A percentile compares a stretch with the other conserved stretches of the same genome.
Evolutionary conservation across 2,888 invertebrate genomes (phyloP).

Genomic region (Latheticus oryzae): DNA sequence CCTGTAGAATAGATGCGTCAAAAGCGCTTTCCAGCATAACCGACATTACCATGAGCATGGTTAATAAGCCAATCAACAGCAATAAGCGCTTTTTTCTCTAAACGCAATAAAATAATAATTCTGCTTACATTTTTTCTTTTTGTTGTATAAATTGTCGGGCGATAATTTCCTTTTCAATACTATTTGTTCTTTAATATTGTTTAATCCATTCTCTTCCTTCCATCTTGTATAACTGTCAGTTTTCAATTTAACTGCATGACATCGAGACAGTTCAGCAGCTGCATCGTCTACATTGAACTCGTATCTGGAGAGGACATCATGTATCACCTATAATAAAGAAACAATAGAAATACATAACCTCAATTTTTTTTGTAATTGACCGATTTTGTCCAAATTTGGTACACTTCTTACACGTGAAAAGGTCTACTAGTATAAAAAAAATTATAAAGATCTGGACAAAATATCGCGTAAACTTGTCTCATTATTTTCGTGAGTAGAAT

Average conservation of each 20-base stretch:
- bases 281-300: constrained; percentile 71
- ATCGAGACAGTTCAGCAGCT: constrained; percentile 67
- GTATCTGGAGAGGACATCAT: constrained; percentile 69
- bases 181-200: constrained; percentile 36
- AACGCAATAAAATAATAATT: constrained; percentile 2
- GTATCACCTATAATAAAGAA: constrained; percentile 66
- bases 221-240: constrained; percentile 54
- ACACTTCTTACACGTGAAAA: background rate
- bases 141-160: constrained; percentile 36
- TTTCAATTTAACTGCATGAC: constrained; percentile 49
- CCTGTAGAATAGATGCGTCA: too few species aligned
- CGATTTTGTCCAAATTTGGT: too few species aligned
- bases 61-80: too few species aligned
- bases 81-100: too few species aligned
- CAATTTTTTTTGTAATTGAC: too few species aligned
- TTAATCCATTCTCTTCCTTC: constrained; percentile 57
- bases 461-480: too few species aligned
- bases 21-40: too few species aligned
- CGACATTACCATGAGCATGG: too few species aligned
- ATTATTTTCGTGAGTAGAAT: too few species aligned
- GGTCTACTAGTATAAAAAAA: background rate
- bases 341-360: too few species aligned
- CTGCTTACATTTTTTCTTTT: constrained; percentile 53
- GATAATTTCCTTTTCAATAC: constrained; percentile 20
- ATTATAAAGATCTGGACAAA: constrained; percentile 6